Evolutionary conservation across 1,140 invertebrate species (phyloP).

Genomic region (Pristionchus pacificus): DNA sequence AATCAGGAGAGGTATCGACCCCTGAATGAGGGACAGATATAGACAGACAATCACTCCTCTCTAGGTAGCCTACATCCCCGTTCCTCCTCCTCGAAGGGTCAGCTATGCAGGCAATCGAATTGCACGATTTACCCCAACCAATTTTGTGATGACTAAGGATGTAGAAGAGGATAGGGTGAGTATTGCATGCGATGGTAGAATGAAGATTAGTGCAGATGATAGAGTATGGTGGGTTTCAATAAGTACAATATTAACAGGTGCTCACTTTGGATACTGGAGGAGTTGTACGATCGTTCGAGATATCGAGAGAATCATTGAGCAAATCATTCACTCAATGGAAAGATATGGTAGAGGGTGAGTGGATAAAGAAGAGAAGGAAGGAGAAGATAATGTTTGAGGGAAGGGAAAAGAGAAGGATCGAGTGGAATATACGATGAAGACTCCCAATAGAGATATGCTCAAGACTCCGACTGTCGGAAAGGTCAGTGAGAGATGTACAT

Average conservation of each 20-base stretch:
- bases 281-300: slow-evolving; percentile 67
- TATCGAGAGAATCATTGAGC: slow-evolving; percentile 59
- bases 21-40: too few relatives aligned
- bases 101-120: not conserved
- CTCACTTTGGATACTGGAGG: slow-evolving; percentile 66
- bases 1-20: not conserved
- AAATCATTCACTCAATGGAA: slow-evolving; percentile 62
- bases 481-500: slow-evolving; percentile 60
- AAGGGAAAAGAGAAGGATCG: slow-evolving; percentile 61
- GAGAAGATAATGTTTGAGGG: slow-evolving; percentile 36
- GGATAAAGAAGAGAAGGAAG: slow-evolving; percentile 57
- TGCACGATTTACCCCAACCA: not conserved
- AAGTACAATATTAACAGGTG: too few relatives aligned
- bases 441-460: slow-evolving; percentile 66
- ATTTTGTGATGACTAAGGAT: not conserved
- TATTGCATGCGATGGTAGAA: too few relatives aligned
- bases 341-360: slow-evolving; percentile 60
- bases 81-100: not conserved
- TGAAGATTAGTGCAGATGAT: not conserved
- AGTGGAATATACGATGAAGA: slow-evolving; percentile 58
- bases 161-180: not conserved
- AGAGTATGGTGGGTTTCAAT: not conserved
- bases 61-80: not conserved
- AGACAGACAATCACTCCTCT: not conserved
- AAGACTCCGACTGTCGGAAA: slow-evolving; percentile 81